Evolutionary conservation across 1,140 invertebrate species (phyloP).

Genomic region (Phocides pigmalion): DNA sequence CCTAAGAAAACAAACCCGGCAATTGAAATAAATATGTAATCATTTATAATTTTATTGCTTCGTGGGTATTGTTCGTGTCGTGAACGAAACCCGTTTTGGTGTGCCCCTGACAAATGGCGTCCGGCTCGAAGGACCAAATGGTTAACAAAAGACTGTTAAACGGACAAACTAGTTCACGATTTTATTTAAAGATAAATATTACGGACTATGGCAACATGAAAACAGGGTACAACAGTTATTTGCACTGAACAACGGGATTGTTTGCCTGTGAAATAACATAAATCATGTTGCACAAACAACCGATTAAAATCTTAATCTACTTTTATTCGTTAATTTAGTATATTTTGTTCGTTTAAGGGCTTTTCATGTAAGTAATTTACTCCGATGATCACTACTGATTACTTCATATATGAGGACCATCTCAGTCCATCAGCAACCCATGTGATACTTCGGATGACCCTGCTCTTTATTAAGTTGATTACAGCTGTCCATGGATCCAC

Average conservation of each 20-base stretch:
- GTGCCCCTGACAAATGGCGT: slow-evolving; percentile 34
- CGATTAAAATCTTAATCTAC: not conserved
- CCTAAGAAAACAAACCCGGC: slow-evolving; percentile 46
- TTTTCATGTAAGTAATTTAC: too few relatives aligned
- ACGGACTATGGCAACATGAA: not conserved
- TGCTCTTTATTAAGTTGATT: too few relatives aligned
- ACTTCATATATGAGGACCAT: too few relatives aligned
- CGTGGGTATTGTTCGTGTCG: slow-evolving; percentile 30
- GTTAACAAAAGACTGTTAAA: slow-evolving; percentile 22
- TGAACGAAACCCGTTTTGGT: slow-evolving; percentile 26
- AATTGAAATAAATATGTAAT: slow-evolving; percentile 54
- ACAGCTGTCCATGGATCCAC: too few relatives aligned
- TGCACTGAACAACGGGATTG: not conserved
- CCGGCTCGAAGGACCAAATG: slow-evolving; percentile 28
- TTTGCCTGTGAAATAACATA: not conserved
- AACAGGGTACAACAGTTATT: not conserved
- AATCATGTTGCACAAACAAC: slow-evolving; percentile 1
- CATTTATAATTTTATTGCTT: slow-evolving; percentile 53
- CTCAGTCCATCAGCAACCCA: too few relatives aligned
- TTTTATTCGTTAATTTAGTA: not conserved
- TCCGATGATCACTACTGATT: too few relatives aligned
- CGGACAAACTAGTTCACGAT: slow-evolving; percentile 17
- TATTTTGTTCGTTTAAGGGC: not conserved
- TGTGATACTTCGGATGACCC: too few relatives aligned
- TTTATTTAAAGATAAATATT: slow-evolving; percentile 2